Percentiles rank a stretch among this genome's conserved stretches.
Evolutionary conservation across 2,888 invertebrate species (phyloP).

Genomic region (Stratiomys singularior): DNA sequence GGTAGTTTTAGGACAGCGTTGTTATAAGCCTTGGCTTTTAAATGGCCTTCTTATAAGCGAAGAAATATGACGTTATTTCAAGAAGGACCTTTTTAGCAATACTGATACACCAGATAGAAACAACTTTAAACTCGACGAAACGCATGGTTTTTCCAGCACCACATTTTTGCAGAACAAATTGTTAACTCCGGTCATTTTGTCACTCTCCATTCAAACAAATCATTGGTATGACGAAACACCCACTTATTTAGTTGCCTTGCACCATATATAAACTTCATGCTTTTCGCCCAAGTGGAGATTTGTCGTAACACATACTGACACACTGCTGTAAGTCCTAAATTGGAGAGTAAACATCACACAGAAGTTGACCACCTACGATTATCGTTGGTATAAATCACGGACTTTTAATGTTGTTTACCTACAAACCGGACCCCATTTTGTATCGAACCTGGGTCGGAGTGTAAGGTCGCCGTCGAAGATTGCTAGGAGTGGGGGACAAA

Average conservation of each 20-base stretch:
- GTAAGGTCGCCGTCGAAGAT: background rate
- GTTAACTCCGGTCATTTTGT: no score
- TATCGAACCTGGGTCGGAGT: background rate
- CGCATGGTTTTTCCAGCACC: no score
- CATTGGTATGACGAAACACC: background rate
- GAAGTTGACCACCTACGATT: conserved; percentile 47
- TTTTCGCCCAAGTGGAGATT: background rate
- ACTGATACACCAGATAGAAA: no score
- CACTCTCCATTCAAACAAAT: no score
- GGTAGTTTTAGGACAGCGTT: no score
- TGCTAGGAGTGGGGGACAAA: background rate
- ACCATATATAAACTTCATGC: background rate
- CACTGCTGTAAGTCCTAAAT: conserved; percentile 37
- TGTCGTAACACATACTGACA: conserved; percentile 23
- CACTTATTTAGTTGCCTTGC: background rate
- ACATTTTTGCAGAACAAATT: no score
- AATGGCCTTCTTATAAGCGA: no score
- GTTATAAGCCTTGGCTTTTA: no score
- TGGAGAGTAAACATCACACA: conserved; percentile 48
- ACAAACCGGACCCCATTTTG: conserved; percentile 30
- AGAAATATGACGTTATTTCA: no score
- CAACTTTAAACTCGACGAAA: no score
- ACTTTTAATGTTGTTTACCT: conserved; percentile 50
- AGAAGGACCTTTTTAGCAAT: no score
- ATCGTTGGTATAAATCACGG: conserved; percentile 48